Evolutionary conservation across 1,140 invertebrate genomes (phyloP).

Genomic region (Scaptomyza pallida): DNA sequence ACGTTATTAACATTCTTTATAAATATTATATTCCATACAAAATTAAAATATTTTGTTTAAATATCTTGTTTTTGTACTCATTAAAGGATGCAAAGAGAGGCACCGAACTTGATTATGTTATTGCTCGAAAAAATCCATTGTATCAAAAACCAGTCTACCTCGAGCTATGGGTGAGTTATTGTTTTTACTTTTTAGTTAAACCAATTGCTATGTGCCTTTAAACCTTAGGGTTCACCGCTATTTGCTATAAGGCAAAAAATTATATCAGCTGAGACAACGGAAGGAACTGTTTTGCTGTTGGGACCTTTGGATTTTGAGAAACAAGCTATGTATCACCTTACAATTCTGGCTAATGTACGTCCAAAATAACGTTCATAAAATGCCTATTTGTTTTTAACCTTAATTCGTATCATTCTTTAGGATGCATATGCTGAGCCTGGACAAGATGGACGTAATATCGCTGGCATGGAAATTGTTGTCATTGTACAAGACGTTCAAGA

Average conservation of each 20-base stretch:
- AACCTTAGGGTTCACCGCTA: slow-evolving; percentile 86
- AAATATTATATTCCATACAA: too few species aligned
- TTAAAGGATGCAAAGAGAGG: slow-evolving; percentile 90
- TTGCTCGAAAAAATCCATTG: slow-evolving; percentile 90
- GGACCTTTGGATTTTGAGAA: slow-evolving; percentile 93
- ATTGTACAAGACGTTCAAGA: slow-evolving; percentile 94
- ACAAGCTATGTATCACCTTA: slow-evolving; percentile 92
- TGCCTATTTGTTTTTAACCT: neutral
- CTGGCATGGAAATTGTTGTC: slow-evolving; percentile 90
- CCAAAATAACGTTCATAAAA: neutral
- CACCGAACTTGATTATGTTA: slow-evolving; percentile 91
- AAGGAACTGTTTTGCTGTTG: slow-evolving; percentile 90
- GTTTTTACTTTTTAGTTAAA: neutral
- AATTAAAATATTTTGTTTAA: too few species aligned
- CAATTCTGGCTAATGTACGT: slow-evolving; percentile 92
- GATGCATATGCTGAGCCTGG: slow-evolving; percentile 92
- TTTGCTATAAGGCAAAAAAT: slow-evolving; percentile 92
- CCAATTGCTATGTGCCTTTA: neutral
- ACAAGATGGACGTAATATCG: slow-evolving; percentile 93
- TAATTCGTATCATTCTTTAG: slow-evolving; percentile 84
- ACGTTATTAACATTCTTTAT: too few species aligned
- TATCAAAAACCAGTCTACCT: slow-evolving; percentile 90
- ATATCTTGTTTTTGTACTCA: slow-evolving; percentile 62
- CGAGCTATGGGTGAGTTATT: slow-evolving; percentile 88
- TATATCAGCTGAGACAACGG: slow-evolving; percentile 89